Percentiles rank a stretch among this genome's conserved stretches.
These are phyloP conservation scores for Anagrus nilaparvatae DNA, from an alignment of 1,140 invertebrate species.

Conservation along the genomic window DNA sequence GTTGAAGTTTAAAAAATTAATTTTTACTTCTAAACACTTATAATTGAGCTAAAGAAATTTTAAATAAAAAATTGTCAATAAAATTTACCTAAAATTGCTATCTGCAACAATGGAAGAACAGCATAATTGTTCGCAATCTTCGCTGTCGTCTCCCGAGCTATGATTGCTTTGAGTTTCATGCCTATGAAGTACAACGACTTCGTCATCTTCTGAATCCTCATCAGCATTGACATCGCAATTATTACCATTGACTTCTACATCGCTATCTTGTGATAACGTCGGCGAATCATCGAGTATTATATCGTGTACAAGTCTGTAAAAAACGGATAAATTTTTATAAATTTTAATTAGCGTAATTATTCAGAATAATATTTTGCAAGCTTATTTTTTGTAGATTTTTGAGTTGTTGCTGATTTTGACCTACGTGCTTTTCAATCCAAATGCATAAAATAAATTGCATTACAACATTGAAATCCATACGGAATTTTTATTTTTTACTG, in stretches of 20 bases:
- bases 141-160: slow-evolving; percentile 35
- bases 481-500: too few relatives aligned
- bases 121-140: slow-evolving; percentile 31
- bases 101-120: slow-evolving; percentile 38
- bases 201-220: slow-evolving; percentile 34
- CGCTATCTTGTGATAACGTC: slow-evolving; percentile 59
- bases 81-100: slow-evolving; percentile 35
- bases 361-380: too few relatives aligned
- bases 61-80: too few relatives aligned
- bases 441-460: too few relatives aligned
- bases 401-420: too few relatives aligned
- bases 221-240: slow-evolving; percentile 4
- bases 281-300: slow-evolving; percentile 65
- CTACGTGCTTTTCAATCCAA: too few relatives aligned
- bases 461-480: too few relatives aligned
- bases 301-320: slow-evolving; percentile 62
- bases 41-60: too few relatives aligned
- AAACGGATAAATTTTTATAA: neutral
- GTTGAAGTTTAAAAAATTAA: too few relatives aligned
- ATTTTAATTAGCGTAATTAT: too few relatives aligned
- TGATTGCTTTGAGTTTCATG: slow-evolving; percentile 32
- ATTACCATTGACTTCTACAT: slow-evolving; percentile 30
- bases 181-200: slow-evolving; percentile 31
- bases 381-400: too few relatives aligned
- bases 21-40: too few relatives aligned